Evolutionary conservation across 2,888 invertebrate species (phyloP).

Genomic region (Mimumesa dahlbomi): DNA sequence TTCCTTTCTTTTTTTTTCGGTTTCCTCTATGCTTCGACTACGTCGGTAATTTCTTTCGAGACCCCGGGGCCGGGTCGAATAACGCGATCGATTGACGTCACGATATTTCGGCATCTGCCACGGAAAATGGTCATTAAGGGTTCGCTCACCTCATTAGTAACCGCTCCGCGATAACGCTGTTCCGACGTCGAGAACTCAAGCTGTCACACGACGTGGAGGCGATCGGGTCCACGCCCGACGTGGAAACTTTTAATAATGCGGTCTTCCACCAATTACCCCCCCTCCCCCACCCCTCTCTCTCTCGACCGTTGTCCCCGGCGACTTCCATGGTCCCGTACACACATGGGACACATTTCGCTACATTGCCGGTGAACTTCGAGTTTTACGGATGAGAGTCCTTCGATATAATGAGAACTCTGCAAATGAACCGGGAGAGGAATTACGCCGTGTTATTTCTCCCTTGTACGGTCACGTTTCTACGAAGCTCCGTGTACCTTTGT

Average conservation of each 20-base stretch:
- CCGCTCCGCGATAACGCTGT: conserved; percentile 45
- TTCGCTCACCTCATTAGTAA: conserved; percentile 54
- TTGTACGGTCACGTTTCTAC: conserved; percentile 7
- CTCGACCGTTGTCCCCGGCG: conserved; percentile 8
- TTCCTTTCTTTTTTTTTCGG: not conserved
- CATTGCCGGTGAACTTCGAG: conserved; percentile 21
- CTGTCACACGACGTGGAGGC: conserved; percentile 36
- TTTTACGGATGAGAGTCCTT: conserved; percentile 26
- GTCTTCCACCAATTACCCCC: conserved; percentile 50
- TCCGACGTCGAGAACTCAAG: conserved; percentile 49
- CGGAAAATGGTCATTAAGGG: conserved; percentile 59
- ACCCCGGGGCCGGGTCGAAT: conserved; percentile 14
- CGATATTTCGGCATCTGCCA: conserved; percentile 57
- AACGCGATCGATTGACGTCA: conserved; percentile 41
- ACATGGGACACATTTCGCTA: conserved; percentile 17
- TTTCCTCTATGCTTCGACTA: not conserved
- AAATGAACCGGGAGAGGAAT: conserved; percentile 8
- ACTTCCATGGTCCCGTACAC: conserved; percentile 16
- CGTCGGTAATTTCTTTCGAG: conserved; percentile 13
- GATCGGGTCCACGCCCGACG: conserved; percentile 46
- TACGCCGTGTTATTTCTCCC: conserved; percentile 17
- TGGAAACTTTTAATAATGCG: conserved; percentile 61
- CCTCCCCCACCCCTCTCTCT: no score
- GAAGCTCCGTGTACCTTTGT: not conserved
- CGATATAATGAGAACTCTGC: conserved; percentile 4